Evolutionary conservation across 2,888 invertebrate species (phyloP).

Genomic region (Himalopsyche kuldschensis): DNA sequence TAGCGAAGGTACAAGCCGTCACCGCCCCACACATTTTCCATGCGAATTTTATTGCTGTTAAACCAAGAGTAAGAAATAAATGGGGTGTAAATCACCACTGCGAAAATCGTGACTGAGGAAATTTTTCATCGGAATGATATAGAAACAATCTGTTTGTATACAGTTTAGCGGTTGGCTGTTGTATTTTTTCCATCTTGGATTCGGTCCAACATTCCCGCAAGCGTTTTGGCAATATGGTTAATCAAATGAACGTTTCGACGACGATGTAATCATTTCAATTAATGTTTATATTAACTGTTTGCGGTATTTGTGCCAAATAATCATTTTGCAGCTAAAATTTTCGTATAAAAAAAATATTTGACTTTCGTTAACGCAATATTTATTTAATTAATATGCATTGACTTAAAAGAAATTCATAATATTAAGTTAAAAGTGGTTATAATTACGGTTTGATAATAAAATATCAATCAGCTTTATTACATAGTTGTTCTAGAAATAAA

Average conservation of each 20-base stretch:
- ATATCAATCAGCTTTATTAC: too few species aligned
- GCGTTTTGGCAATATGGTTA: neutral
- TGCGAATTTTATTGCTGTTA: constrained; percentile 21
- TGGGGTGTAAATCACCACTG: constrained; percentile 15
- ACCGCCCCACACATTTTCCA: constrained; percentile 6
- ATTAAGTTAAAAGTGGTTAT: too few species aligned
- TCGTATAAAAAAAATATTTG: too few species aligned
- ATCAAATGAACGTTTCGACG: neutral
- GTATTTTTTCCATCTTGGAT: neutral
- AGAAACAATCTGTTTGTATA: neutral
- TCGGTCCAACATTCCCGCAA: neutral
- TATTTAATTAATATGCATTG: too few species aligned
- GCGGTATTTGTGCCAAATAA: neutral
- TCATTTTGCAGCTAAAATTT: too few species aligned
- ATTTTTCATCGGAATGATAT: neutral
- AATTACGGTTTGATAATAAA: too few species aligned
- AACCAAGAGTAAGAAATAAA: constrained; percentile 22
- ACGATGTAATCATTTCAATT: neutral
- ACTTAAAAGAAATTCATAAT: too few species aligned
- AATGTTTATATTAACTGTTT: neutral
- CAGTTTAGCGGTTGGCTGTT: neutral
- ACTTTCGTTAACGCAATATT: too few species aligned
- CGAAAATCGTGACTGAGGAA: neutral
- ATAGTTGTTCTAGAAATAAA: too few species aligned
- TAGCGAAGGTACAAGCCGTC: neutral